These are phyloP conservation scores for Lerista edwardsae DNA, from an alignment of 2,797 vertebrate genomes.

Conservation along the genomic window DNA sequence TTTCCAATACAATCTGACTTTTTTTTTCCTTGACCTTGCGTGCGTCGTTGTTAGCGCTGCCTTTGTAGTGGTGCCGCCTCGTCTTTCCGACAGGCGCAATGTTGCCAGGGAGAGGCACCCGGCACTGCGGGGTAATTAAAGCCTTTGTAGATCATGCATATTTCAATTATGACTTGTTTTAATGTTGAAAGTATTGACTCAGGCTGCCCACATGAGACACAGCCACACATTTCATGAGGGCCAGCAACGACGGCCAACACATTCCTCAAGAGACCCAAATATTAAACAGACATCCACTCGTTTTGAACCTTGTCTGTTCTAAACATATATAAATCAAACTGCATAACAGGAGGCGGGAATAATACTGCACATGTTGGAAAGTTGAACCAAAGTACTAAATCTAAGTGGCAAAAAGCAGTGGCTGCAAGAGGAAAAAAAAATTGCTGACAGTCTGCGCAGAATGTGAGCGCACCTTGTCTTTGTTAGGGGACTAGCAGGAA, in stretches of 20 bases:
- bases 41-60: conserved; percentile 49
- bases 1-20: conserved; percentile 23
- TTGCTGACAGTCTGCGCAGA: conserved; percentile 56
- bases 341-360: conserved; percentile 2
- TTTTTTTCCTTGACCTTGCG: conserved; percentile 43
- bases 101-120: conserved; percentile 40
- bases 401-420: conserved; percentile 52
- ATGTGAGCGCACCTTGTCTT: conserved; percentile 63
- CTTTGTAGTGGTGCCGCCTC: conserved; percentile 53
- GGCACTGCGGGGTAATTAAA: conserved; percentile 50
- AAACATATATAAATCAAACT: conserved; percentile 44
- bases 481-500: conserved; percentile 46
- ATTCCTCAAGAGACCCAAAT: conserved; percentile 48
- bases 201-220: conserved; percentile 55
- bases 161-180: conserved; percentile 62
- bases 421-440: conserved; percentile 21
- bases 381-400: conserved; percentile 29
- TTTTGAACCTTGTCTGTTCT: conserved; percentile 45
- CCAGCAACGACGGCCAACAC: conserved; percentile 30
- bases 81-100: conserved; percentile 23
- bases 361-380: conserved; percentile 15
- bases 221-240: conserved; percentile 38
- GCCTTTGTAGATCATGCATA: conserved; percentile 45
- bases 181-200: conserved; percentile 48
- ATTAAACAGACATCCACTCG: conserved; percentile 42